Conservation (phyloP, 2,113 vertebrate species). For the Gracilinanus agilis region DNA sequence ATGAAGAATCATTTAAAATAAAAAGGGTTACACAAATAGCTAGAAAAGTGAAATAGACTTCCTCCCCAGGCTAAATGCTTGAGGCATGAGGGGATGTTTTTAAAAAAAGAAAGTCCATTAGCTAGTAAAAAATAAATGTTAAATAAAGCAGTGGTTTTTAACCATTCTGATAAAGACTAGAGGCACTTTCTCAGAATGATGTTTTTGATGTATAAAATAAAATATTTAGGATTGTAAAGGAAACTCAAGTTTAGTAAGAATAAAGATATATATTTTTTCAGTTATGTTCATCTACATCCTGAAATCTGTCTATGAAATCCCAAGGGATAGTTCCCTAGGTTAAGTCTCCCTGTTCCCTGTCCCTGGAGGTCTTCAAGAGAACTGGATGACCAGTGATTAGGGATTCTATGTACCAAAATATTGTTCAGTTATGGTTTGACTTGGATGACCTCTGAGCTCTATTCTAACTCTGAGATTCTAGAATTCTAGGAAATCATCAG, state of each 20-base stretch:
- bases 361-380: background rate
- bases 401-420: background rate
- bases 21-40: background rate
- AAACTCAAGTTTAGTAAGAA: background rate
- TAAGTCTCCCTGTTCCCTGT: background rate
- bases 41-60: background rate
- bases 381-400: background rate
- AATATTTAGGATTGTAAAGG: background rate
- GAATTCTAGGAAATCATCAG: background rate
- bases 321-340: background rate
- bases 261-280: background rate
- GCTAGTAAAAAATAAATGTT: background rate
- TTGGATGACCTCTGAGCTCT: background rate
- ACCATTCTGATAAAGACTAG: background rate
- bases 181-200: background rate
- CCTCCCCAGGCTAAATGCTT: background rate
- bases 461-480: background rate
- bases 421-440: background rate
- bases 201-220: background rate
- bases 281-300: background rate
- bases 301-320: background rate
- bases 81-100: background rate
- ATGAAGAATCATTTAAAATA: background rate
- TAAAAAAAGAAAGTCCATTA: background rate
- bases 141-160: background rate